Conservation (phyloP, 2,797 vertebrate species). For the Petrocephalus sullivani region DNA sequence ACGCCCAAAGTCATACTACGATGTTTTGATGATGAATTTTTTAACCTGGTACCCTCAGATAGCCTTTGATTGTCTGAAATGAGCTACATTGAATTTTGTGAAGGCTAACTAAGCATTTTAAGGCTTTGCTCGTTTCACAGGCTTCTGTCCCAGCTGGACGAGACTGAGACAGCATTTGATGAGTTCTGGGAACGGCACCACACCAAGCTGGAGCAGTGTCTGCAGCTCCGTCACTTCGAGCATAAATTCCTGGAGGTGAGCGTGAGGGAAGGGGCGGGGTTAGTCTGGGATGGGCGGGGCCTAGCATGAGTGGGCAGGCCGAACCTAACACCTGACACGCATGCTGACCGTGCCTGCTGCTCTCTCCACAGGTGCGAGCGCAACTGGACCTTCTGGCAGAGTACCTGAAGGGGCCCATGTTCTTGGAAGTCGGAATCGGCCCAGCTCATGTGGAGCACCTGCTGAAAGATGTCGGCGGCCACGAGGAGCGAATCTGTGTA, state of each 20-base stretch:
- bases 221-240: constrained; percentile 86
- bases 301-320: neutral
- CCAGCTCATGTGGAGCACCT: constrained; percentile 79
- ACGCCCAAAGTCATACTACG: neutral
- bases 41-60: neutral
- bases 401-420: constrained; percentile 59
- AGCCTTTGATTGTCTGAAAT: neutral
- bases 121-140: constrained; percentile 32
- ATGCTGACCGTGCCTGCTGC: neutral
- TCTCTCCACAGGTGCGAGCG: constrained; percentile 67
- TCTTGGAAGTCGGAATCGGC: constrained; percentile 84
- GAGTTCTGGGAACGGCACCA: constrained; percentile 93
- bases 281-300: neutral
- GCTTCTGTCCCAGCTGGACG: constrained; percentile 82
- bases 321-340: neutral
- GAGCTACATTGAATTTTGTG: neutral
- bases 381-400: constrained; percentile 73
- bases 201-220: constrained; percentile 87
- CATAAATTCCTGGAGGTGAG: constrained; percentile 81
- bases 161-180: constrained; percentile 88
- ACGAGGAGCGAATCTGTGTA: constrained; percentile 79
- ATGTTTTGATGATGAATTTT: neutral
- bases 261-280: neutral
- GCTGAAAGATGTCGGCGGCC: constrained; percentile 72
- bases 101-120: neutral